Evolutionary conservation across 37 sponge, comb jelly and placozoan species (phyloP), one percentile per base, ranked within the genome.

Genomic region (Beroe forskalii): DNA sequence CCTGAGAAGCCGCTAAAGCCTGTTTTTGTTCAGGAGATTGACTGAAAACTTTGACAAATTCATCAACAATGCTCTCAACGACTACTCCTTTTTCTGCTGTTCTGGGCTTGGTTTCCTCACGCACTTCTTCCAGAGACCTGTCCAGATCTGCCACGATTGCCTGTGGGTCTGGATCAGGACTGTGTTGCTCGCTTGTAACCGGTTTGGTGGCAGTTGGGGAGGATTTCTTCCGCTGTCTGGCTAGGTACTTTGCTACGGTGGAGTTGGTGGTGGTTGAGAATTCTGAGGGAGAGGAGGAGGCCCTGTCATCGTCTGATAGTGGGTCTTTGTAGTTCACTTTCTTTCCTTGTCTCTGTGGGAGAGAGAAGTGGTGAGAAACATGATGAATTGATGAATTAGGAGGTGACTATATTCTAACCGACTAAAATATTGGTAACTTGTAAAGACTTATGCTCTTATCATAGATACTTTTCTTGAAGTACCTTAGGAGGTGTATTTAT

Each of bases 221-320:
- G 14, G 72, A 37, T 17, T 17, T 12, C 12, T 48, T 48, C 55
- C 55, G 6, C 6, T 48, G 12, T 37, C 32, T 69, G 37, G 32
- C 19, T 12, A 32, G 6, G 12, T 48, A 6, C 72, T 69, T 69
- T 1, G 32, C 19, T 12, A 32, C 38, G 32, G 72, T 69, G 38
- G 72, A 69, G 12, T 27, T 69, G 4, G 72, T 69, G 72, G 72
- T 69, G 38, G 72, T 69, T 1, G 72, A 69, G 72, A 69, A 69
- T 37, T 69, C 72, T 32, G 72, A 69, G 32, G 72, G 37, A 33
- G 72, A 19, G 4, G 32, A 19, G 19, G 39, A 32, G 0, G 2
- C 72, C 19, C 17, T 36, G 32, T 69, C 39, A 1, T 69, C 72
- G 39, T 36, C 39, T 2, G 36, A 32, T 36, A 31, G 33, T 8